Conservation (phyloP, 2,113 vertebrate species). For the Callorhinus ursinus region DNA sequence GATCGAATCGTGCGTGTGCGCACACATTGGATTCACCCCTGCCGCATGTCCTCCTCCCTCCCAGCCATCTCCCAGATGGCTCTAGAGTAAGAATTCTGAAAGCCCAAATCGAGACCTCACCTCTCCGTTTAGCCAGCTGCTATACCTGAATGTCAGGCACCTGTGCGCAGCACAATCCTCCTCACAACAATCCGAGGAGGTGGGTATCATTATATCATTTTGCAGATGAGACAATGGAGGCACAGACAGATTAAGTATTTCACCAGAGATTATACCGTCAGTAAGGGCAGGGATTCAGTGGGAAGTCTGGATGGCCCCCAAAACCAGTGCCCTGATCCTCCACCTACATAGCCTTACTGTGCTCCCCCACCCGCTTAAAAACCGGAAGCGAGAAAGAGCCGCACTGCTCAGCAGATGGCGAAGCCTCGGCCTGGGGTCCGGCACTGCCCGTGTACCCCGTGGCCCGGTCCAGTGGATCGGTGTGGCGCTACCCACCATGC, state of each 20-base stretch:
- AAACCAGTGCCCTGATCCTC: not conserved
- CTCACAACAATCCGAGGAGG: not conserved
- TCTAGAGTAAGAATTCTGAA: not conserved
- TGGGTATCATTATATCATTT: not conserved
- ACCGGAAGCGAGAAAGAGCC: not conserved
- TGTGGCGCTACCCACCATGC: rapidly evolving
- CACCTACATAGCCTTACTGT: not conserved
- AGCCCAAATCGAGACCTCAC: not conserved
- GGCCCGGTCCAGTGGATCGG: not conserved
- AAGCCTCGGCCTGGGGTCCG: not conserved
- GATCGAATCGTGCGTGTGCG: too few species aligned
- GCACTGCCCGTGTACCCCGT: rapidly evolving
- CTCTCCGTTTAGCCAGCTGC: not conserved
- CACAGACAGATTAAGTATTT: not conserved
- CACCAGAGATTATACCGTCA: not conserved
- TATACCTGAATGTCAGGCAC: not conserved
- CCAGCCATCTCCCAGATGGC: rapidly evolving
- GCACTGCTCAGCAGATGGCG: not conserved
- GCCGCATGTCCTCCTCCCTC: too few species aligned
- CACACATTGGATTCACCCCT: not conserved
- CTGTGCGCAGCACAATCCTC: not conserved
- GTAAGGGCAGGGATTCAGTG: not conserved
- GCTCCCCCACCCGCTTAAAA: not conserved
- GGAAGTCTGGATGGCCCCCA: not conserved
- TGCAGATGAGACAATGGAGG: not conserved